Base-by-base conservation (phyloP, 2,888 invertebrate species). In the Pyrgus malvae region DNA sequence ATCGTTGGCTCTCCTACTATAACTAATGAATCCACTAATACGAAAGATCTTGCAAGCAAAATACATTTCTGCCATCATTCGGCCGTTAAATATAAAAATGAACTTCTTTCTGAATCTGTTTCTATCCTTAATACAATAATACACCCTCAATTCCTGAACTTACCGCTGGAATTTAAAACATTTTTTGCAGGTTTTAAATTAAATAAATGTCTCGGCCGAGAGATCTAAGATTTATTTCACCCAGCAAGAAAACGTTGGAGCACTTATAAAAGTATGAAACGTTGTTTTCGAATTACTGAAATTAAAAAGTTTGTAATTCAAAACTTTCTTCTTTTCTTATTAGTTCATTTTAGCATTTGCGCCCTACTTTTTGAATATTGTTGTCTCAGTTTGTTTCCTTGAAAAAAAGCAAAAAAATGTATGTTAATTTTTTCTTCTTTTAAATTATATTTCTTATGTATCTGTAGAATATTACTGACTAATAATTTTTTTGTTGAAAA, bases 261-360 rank as follows among this genome's bases (percentile, higher is more conserved):
- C 37, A 35, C 53, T 53, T 53, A 45, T 14, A 53, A 53, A 35
- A 53, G 45, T 53, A 31, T 45, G 53, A 53, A 53, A 53, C 38
- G 27, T 53, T 53, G 53, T 53, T 53, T 53, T 53, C 38, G 29
- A 45, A 45, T 53, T 53, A 45, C 38, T 45, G 53, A 21, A 38
- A 53, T 53, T 45, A 53, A 53, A 45, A 44, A 38, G 29, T 53
- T 50, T 33, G 41, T 33, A 4, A 42, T 50, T 33, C 33, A 41
- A 19, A 49, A 41, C 33, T 49, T 49, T 33, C 12, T 14, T 41
- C 14, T 40, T 49, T 40, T 40, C 49, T 49, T 49, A 41, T 41
- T 19, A 35, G 33, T 21, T 33, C 33, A 46, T 46, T 46, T 33
- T 46, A 23, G 23, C 35, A 45, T 17, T 46, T 9, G 46, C 23